Evolutionary conservation across 2,113 vertebrate species (phyloP).

Genomic region (Talpa occidentalis): DNA sequence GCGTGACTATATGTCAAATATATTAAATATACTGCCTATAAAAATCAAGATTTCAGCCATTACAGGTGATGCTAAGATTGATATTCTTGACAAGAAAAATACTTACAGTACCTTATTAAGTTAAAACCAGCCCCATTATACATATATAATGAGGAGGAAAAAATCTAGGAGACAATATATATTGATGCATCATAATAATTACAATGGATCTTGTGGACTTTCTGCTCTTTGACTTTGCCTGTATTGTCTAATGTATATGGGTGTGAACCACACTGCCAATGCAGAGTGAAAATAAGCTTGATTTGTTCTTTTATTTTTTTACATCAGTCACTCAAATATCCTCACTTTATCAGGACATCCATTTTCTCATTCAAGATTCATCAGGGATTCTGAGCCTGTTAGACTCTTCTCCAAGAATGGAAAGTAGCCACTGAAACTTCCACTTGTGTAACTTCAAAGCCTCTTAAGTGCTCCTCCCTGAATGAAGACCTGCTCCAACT

Average conservation of each 20-base stretch:
- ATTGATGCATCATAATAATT: neutral
- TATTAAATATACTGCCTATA: neutral
- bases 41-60: neutral
- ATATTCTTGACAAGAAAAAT: neutral
- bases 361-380: neutral
- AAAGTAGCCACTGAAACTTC: neutral
- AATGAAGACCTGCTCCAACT: neutral
- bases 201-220: neutral
- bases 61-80: constrained; percentile 1
- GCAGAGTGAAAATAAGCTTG: neutral
- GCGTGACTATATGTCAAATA: neutral
- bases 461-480: neutral
- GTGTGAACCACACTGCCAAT: neutral
- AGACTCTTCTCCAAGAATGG: neutral
- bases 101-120: neutral
- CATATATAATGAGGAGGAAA: neutral
- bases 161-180: neutral
- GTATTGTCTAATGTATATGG: neutral
- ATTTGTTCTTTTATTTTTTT: neutral
- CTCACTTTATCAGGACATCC: neutral
- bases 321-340: neutral
- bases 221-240: neutral
- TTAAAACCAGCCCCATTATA: neutral
- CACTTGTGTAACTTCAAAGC: neutral
- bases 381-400: neutral